These are phyloP conservation scores for Drosophila paranaensis DNA, from an alignment of 2,888 invertebrate genomes.

Conservation along the genomic window DNA sequence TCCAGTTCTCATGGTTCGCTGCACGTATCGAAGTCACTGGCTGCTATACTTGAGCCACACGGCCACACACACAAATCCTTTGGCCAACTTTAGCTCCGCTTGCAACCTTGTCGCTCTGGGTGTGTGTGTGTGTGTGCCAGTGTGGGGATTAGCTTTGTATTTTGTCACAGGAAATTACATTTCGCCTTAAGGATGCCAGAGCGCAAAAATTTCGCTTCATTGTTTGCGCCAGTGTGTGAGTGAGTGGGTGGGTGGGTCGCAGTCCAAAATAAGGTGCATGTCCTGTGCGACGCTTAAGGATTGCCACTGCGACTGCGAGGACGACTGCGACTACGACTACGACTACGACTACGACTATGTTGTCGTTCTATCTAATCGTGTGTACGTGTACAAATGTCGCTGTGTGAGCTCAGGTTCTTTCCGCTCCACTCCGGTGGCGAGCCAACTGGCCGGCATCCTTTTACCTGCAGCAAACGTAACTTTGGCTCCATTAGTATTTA, in stretches of 20 bases:
- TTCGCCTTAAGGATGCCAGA: conserved; percentile 72
- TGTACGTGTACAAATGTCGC: conserved; percentile 69
- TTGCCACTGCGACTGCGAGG: conserved; percentile 41
- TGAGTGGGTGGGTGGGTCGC: conserved; percentile 8
- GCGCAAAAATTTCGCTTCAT: conserved; percentile 77
- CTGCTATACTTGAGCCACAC: conserved; percentile 19
- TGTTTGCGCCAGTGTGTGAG: conserved; percentile 51
- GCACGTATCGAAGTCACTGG: conserved; percentile 69
- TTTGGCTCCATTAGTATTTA: conserved; percentile 69
- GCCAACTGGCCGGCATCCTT: conserved; percentile 17
- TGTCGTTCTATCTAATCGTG: conserved; percentile 70
- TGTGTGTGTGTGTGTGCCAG: conserved; percentile 35
- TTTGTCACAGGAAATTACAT: conserved; percentile 82
- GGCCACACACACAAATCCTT: conserved; percentile 62
- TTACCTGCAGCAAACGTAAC: conserved; percentile 45
- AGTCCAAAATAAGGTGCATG: conserved; percentile 58
- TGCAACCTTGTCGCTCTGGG: conserved; percentile 35
- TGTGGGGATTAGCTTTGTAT: conserved; percentile 79
- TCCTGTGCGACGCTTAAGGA: conserved; percentile 55
- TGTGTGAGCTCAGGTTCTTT: conserved; percentile 38
- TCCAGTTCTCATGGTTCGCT: conserved; percentile 41
- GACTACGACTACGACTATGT: conserved; percentile 25
- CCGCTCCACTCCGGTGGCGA: conserved; percentile 21
- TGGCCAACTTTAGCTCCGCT: conserved; percentile 58
- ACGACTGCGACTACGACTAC: conserved; percentile 16